Evolutionary conservation across 2,888 invertebrate genomes (phyloP).

Genomic region (Leptogaster cylindrica): DNA sequence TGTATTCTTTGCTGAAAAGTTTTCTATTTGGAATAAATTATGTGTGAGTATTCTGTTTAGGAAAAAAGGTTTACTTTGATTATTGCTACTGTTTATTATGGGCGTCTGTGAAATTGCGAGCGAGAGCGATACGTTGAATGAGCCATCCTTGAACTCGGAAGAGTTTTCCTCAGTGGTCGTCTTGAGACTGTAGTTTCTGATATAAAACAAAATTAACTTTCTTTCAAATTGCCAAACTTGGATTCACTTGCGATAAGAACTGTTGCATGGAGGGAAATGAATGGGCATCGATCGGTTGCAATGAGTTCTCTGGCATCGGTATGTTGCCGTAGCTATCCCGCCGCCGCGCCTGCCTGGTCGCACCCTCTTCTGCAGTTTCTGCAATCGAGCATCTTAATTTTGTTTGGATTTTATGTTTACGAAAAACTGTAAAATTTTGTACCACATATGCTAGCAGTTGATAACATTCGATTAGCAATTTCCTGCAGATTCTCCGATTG

Average conservation of each 20-base stretch:
- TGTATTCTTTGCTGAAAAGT: constrained; percentile 49
- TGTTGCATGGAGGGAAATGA: constrained; percentile 53
- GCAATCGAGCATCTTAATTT: constrained; percentile 59
- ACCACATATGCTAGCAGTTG: constrained; percentile 59
- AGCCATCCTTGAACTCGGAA: constrained; percentile 58
- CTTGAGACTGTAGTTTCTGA: constrained; percentile 47
- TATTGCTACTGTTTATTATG: constrained; percentile 49
- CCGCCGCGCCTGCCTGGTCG: constrained; percentile 43
- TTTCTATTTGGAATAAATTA: not conserved
- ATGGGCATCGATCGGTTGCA: constrained; percentile 58
- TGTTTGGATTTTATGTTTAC: constrained; percentile 30
- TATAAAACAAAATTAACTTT: too few species aligned
- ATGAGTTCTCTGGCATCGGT: constrained; percentile 55
- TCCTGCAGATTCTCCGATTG: constrained; percentile 48
- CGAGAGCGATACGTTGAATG: constrained; percentile 61
- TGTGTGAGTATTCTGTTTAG: not conserved
- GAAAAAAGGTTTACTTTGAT: not conserved
- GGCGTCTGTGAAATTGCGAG: constrained; percentile 55
- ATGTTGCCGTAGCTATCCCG: constrained; percentile 46
- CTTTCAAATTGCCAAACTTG: not conserved
- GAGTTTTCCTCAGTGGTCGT: constrained; percentile 58
- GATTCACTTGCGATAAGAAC: constrained; percentile 43
- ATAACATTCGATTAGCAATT: constrained; percentile 53
- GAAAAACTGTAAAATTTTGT: constrained; percentile 43
- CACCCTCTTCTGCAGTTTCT: constrained; percentile 59